phyloP scores from a whole-genome alignment of 2,888 invertebrate genomes.

The Drosophila mercatorum region DNA sequence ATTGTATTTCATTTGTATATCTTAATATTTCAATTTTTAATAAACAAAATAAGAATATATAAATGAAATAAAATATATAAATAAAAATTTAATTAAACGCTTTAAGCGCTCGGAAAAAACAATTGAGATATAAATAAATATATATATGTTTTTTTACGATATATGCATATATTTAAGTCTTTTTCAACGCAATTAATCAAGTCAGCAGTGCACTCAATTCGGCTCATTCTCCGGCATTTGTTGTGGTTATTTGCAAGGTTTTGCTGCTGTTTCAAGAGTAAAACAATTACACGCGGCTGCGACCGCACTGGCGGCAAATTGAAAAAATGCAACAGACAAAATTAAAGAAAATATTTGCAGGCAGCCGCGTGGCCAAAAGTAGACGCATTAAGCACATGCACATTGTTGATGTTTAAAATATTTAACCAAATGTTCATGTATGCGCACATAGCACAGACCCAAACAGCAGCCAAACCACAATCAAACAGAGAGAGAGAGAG shows the following conservation, averaged over 20 bases:
- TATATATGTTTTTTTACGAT: background rate
- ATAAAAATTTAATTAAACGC: background rate
- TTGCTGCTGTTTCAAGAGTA: conserved; percentile 38
- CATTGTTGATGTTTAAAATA: conserved; percentile 33
- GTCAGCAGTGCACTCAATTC: conserved; percentile 38
- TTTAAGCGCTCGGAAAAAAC: background rate
- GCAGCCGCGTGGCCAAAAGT: conserved; percentile 26
- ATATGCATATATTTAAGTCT: conserved; percentile 9
- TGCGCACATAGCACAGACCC: background rate
- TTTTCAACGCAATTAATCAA: conserved; percentile 59
- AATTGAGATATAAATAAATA: background rate
- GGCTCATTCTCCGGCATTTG: conserved; percentile 26
- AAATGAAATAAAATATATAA: background rate
- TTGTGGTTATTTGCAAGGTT: conserved; percentile 15
- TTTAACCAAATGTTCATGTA: conserved; percentile 31
- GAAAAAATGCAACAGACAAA: conserved; percentile 38
- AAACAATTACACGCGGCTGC: conserved; percentile 61
- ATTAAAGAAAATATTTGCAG: conserved; percentile 27
- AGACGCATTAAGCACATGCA: conserved; percentile 42
- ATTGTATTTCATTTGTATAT: too few species aligned
- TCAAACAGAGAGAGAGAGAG: conserved; percentile 8
- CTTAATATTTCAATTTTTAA: too few species aligned
- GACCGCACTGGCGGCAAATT: conserved; percentile 54
- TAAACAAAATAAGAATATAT: too few species aligned
- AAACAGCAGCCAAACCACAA: conserved; percentile 35